Conservation (phyloP, 2,797 vertebrate species). For the Benthosema pterotum region DNA sequence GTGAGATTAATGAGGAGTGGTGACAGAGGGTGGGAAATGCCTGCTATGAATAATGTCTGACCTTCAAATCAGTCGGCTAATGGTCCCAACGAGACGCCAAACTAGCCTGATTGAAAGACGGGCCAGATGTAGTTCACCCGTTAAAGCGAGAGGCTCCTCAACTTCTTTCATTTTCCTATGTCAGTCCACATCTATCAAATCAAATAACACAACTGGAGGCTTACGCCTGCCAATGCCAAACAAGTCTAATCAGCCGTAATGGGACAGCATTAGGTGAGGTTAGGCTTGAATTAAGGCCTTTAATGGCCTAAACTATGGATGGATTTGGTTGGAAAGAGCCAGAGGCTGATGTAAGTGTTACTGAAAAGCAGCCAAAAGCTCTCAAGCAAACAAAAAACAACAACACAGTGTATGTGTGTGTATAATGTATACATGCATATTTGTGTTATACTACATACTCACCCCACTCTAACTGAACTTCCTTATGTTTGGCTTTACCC, state of each 20-base stretch:
- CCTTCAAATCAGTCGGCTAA: conserved; percentile 53
- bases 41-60: conserved; percentile 42
- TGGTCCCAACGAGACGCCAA: conserved; percentile 32
- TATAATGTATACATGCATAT: no score
- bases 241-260: conserved; percentile 57
- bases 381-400: conserved; percentile 19
- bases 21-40: conserved; percentile 45
- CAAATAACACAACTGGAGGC: conserved; percentile 14
- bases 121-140: conserved; percentile 38
- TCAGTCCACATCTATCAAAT: no score
- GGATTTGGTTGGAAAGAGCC: conserved; percentile 52
- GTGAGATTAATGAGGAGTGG: conserved; percentile 33
- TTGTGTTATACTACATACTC: conserved; percentile 61
- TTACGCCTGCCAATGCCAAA: conserved; percentile 57
- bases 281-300: conserved; percentile 48
- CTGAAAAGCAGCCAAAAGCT: neutral
- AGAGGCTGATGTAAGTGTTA: conserved; percentile 39
- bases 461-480: conserved; percentile 97
- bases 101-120: conserved; percentile 46
- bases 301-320: conserved; percentile 56
- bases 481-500: conserved; percentile 95
- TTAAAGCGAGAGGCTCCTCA: conserved; percentile 49
- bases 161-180: no score
- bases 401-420: neutral
- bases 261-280: conserved; percentile 44